phyloP scores from a whole-genome alignment of 2,113 vertebrate genomes.

The Plotosus lineatus region DNA sequence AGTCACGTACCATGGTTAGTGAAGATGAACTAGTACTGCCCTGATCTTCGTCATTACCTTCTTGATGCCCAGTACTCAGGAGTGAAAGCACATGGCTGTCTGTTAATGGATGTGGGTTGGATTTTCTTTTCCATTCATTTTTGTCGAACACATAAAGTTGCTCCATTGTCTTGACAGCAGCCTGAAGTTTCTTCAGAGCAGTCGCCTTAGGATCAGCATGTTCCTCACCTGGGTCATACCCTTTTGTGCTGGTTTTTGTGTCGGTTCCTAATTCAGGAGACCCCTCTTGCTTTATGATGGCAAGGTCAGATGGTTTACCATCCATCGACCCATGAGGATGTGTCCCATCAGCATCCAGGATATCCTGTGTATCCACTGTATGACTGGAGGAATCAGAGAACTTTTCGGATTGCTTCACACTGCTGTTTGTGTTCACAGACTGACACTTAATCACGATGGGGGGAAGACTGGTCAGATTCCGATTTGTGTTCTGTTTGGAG shows the following conservation, averaged over 20 bases:
- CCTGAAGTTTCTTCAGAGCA: constrained; percentile 89
- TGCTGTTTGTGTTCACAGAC: constrained; percentile 78
- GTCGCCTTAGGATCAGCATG: constrained; percentile 67
- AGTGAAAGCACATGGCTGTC: constrained; percentile 88
- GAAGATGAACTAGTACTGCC: background rate
- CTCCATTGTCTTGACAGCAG: constrained; percentile 94
- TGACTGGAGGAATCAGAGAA: constrained; percentile 49
- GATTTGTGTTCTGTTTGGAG: constrained; percentile 65
- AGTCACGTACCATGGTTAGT: constrained; percentile 59
- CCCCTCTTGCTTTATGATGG: constrained; percentile 68
- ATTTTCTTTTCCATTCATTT: constrained; percentile 91
- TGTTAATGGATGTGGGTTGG: constrained; percentile 70
- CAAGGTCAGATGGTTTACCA: constrained; percentile 73
- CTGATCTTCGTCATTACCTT: constrained; percentile 49
- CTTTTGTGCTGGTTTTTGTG: constrained; percentile 66
- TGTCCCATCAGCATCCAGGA: constrained; percentile 52
- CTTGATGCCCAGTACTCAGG: constrained; percentile 72
- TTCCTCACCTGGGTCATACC: constrained; percentile 65
- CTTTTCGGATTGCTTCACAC: constrained; percentile 58
- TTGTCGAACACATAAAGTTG: constrained; percentile 88
- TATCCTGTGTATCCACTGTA: constrained; percentile 47
- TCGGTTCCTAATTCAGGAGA: constrained; percentile 72
- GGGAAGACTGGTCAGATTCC: constrained; percentile 70
- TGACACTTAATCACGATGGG: constrained; percentile 94
- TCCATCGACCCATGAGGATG: constrained; percentile 64